A percentile compares a stretch with the other conserved stretches of the same genome.
These are phyloP conservation scores for Excalfactoria chinensis DNA, from an alignment of 2,113 vertebrate genomes.

Conservation along the genomic window DNA sequence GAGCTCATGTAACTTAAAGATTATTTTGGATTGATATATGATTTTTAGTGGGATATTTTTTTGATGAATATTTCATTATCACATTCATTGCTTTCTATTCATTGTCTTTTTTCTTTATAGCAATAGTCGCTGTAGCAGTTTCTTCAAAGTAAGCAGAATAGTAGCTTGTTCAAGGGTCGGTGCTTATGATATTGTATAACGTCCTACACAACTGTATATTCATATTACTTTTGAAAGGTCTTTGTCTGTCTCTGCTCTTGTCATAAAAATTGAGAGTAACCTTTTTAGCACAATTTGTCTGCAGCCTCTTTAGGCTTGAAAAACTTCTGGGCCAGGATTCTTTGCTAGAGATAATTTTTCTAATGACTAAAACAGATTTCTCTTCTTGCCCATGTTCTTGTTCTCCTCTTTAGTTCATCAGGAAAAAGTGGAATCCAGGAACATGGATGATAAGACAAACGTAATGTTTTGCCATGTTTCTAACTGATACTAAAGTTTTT, in stretches of 20 bases:
- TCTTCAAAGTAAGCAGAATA: neutral
- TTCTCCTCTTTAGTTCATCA: neutral
- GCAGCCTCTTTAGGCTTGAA: neutral
- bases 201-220: neutral
- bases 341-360: neutral
- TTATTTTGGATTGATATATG: neutral
- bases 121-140: neutral
- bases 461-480: neutral
- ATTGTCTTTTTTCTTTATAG: neutral
- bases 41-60: constrained; percentile 9
- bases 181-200: neutral
- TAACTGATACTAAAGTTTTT: neutral
- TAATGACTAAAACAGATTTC: neutral
- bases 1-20: constrained; percentile 38
- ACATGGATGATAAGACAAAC: neutral
- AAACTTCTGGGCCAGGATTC: neutral
- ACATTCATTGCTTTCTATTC: neutral
- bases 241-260: neutral
- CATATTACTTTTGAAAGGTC: neutral
- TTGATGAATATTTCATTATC: neutral
- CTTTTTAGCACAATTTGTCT: neutral
- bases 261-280: neutral
- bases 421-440: neutral
- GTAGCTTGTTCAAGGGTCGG: neutral
- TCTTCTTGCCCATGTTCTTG: neutral